Percentiles rank a stretch among this genome's conserved stretches.
phyloP scores from a whole-genome alignment of 1,140 invertebrate genomes.

The Harlomillsia oculata region DNA sequence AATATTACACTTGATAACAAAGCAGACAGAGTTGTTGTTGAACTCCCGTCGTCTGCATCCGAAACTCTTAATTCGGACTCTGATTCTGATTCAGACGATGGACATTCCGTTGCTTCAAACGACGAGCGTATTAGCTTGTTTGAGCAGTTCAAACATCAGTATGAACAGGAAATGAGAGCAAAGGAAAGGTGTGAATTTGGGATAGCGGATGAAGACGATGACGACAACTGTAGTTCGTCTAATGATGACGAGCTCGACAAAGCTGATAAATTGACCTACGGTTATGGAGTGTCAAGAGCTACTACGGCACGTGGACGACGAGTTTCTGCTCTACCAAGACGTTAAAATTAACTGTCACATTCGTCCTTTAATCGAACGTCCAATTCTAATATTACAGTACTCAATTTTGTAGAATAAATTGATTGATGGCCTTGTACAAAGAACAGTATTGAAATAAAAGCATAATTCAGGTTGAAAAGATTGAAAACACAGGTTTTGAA shows the following conservation, averaged over 20 bases:
- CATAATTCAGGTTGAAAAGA: too few species aligned
- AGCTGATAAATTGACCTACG: too few species aligned
- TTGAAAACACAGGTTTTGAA: too few species aligned
- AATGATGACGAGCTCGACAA: background rate
- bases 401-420: too few species aligned
- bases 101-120: background rate
- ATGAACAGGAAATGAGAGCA: conserved; percentile 27
- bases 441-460: too few species aligned
- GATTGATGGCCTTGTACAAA: too few species aligned
- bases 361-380: too few species aligned
- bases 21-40: background rate
- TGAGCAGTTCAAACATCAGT: conserved; percentile 32
- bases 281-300: too few species aligned
- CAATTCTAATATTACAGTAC: too few species aligned
- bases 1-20: background rate
- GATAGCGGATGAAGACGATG: conserved; percentile 27
- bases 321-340: too few species aligned
- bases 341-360: too few species aligned
- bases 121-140: conserved; percentile 26
- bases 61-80: conserved; percentile 11
- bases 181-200: conserved; percentile 24
- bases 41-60: background rate
- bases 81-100: conserved; percentile 1
- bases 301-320: too few species aligned
- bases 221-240: background rate